These are phyloP conservation scores for Crotalus helleri DNA, from an alignment of 2,113 vertebrate species.

Conservation along the genomic window DNA sequence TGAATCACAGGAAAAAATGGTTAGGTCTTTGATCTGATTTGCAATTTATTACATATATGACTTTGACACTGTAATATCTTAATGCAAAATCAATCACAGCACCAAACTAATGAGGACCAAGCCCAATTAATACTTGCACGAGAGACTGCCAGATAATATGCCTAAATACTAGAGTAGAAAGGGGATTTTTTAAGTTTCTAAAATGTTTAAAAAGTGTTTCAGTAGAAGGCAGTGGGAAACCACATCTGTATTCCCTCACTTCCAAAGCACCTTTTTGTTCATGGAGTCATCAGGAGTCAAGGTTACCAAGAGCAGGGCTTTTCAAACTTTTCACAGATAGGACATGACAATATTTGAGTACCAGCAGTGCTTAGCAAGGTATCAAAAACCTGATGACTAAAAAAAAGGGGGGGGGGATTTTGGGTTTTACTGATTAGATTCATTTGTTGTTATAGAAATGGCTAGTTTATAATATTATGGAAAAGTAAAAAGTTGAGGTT, in stretches of 20 bases:
- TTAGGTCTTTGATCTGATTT: background rate
- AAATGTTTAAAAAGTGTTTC: background rate
- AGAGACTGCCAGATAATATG: background rate
- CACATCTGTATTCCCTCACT: background rate
- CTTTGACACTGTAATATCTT: background rate
- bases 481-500: too few relatives aligned
- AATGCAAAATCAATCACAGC: background rate
- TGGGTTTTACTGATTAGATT: too few relatives aligned
- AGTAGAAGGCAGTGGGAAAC: background rate
- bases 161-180: background rate
- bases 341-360: too few relatives aligned
- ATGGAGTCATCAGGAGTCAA: background rate
- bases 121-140: background rate
- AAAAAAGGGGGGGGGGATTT: too few relatives aligned
- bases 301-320: background rate
- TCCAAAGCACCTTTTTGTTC: background rate
- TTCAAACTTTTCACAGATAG: too few relatives aligned
- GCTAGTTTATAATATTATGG: too few relatives aligned
- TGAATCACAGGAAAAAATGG: background rate
- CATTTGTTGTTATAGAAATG: too few relatives aligned
- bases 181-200: background rate
- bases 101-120: background rate
- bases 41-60: background rate
- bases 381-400: too few relatives aligned
- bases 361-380: too few relatives aligned